Conservation (phyloP, 2,888 invertebrate species). For the Euspilapteryx auroguttella region DNA sequence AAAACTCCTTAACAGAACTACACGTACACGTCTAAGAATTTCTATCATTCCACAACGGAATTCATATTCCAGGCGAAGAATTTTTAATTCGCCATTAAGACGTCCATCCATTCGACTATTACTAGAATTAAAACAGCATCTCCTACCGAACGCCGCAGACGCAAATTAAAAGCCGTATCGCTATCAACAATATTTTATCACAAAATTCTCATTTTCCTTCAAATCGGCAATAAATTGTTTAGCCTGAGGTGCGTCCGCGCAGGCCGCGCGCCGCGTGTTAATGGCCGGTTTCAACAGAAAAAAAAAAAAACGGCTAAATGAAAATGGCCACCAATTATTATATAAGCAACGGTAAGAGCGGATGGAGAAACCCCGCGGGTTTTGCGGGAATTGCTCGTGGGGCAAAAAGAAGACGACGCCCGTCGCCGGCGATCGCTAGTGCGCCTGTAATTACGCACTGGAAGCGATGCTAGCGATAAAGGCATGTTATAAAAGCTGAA, state of each 20-base stretch:
- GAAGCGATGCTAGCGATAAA: no score
- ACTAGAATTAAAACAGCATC: neutral
- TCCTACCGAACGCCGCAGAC: neutral
- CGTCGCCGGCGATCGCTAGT: constrained; percentile 3
- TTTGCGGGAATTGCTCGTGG: constrained; percentile 1
- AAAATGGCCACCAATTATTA: constrained; percentile 40
- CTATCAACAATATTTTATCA: constrained; percentile 22
- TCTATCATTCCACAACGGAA: no score
- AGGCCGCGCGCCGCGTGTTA: constrained; percentile 23
- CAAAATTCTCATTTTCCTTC: constrained; percentile 41
- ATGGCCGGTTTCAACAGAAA: constrained; percentile 15
- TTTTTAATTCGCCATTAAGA: no score
- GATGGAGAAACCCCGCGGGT: constrained; percentile 16
- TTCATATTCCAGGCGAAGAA: no score
- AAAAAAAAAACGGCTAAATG: constrained; percentile 24
- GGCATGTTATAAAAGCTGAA: no score
- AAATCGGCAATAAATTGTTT: constrained; percentile 41
- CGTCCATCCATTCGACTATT: no score
- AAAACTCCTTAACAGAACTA: no score
- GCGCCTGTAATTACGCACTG: constrained; percentile 1
- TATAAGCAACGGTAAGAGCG: constrained; percentile 14
- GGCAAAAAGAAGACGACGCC: constrained; percentile 4
- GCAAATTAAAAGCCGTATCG: constrained; percentile 8
- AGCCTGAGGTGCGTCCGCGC: constrained; percentile 29
- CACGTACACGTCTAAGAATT: no score